Evolutionary conservation across 2,888 invertebrate genomes (phyloP), one percentile per base, ranked within the genome.

Genomic region (Caenorhabditis japonica): DNA sequence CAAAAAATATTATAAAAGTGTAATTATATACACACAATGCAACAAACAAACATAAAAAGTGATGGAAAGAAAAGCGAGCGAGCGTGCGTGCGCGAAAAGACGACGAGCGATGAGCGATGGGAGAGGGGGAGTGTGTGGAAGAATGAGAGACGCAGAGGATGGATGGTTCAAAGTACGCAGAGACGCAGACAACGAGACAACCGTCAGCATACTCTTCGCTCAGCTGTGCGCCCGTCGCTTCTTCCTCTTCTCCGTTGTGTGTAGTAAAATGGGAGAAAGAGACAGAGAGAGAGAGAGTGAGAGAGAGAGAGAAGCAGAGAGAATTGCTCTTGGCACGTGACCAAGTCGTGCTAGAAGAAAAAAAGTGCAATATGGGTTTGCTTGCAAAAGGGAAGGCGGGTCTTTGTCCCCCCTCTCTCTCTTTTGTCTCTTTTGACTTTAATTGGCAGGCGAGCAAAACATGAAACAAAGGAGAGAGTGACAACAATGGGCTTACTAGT

Each of bases 41-140:
- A 60, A 66, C 66, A 66, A 66, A 66, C 56, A 66, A 47, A 56
- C 49, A 66, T 56, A 44, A 66, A 66, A 56, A n/a, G n/a, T n/a
- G n/a, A n/a, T n/a, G n/a, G n/a, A n/a, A n/a, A n/a, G 41, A 41
- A n/a, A 27, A 46, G 51, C 36, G 43, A 64, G 27, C 25, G 56
- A 38, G 44, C 19, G 13, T 19, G 49, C 30, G 30, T n/a, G 30
- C 30, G 30, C 30, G 30, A 30, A 10, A 30, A 30, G 5, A 46
- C 25, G 34, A 46, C 17, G 38, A 41, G 38, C 25, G 27, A 41
- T 34, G 53, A 39, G 55, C 53, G 62, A 62, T 23, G 52, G 23
- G 27, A 25, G n/a, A 5, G 19, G 10, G 36, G 36, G 27, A 44
- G 15, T 17, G 51, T 7, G 21, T 10, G n/a, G 34, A 30, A 52